Evolutionary conservation across 2,888 invertebrate genomes (phyloP).

Genomic region (Dicyrtoma fusca): DNA sequence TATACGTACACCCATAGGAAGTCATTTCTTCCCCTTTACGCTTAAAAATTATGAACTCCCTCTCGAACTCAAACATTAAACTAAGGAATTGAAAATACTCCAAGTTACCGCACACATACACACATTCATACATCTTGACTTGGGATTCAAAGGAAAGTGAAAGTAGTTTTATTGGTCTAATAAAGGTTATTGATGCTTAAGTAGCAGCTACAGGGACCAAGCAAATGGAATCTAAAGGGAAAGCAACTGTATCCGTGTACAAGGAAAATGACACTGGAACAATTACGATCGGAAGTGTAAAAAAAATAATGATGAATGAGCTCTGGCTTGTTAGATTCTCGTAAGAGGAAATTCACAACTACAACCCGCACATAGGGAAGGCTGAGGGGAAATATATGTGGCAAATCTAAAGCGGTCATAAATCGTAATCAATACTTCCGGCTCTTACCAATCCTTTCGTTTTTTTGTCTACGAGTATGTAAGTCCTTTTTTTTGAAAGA

Average conservation of each 20-base stretch:
- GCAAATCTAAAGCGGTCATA: slow-evolving; percentile 28
- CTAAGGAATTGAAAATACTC: no score
- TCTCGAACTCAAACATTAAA: no score
- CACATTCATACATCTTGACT: neutral
- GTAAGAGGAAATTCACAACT: slow-evolving; percentile 14
- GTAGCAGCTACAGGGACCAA: neutral
- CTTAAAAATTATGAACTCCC: no score
- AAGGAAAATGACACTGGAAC: neutral
- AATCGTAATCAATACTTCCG: slow-evolving; percentile 29
- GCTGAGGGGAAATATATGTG: neutral
- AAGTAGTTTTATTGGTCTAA: neutral
- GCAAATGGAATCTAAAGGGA: neutral
- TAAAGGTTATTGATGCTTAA: neutral
- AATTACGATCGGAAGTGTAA: slow-evolving; percentile 16
- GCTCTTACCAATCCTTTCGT: slow-evolving; percentile 1
- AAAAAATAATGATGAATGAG: slow-evolving; percentile 9
- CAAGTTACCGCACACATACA: neutral
- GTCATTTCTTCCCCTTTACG: no score
- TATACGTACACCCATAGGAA: no score
- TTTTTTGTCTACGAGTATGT: neutral
- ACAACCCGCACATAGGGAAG: neutral
- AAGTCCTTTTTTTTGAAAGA: neutral
- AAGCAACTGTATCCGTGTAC: neutral
- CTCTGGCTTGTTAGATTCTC: neutral
- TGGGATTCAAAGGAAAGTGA: neutral